These are phyloP conservation scores for Synanthedon andrenaeformis DNA, from an alignment of 2,888 invertebrate genomes.

Conservation along the genomic window DNA sequence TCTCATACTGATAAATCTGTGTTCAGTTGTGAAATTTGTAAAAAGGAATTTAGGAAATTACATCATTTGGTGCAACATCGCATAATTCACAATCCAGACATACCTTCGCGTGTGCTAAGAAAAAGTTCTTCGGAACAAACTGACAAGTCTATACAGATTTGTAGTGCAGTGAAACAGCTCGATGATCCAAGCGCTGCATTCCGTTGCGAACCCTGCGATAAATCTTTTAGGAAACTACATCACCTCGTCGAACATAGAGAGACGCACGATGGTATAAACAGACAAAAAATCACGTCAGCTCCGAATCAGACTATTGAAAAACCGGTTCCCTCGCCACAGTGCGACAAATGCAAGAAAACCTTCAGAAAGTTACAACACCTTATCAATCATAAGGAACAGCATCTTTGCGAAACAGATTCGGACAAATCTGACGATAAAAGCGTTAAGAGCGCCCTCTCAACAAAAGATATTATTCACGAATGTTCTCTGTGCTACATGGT, in stretches of 20 bases:
- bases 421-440: constrained; percentile 61
- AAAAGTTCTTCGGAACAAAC: constrained; percentile 47
- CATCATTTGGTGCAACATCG: constrained; percentile 64
- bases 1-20: constrained; percentile 25
- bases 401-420: constrained; percentile 48
- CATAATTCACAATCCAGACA: constrained; percentile 43
- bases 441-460: constrained; percentile 49
- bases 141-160: constrained; percentile 30
- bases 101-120: constrained; percentile 26
- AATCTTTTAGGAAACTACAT: constrained; percentile 62
- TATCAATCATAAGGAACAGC: constrained; percentile 60
- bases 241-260: constrained; percentile 64
- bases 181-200: constrained; percentile 55
- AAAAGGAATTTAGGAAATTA: constrained; percentile 58
- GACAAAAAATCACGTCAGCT: constrained; percentile 29
- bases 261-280: constrained; percentile 56
- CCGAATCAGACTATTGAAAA: constrained; percentile 21
- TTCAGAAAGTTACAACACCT: constrained; percentile 57
- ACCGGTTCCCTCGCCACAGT: constrained; percentile 30
- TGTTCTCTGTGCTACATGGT: constrained; percentile 67
- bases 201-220: constrained; percentile 63
- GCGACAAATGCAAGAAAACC: constrained; percentile 56
- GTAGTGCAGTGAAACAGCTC: constrained; percentile 20
- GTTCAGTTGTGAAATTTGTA: constrained; percentile 56
- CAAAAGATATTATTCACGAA: constrained; percentile 64